phyloP scores from a whole-genome alignment of 2,113 vertebrate genomes.

The Clarias magur region DNA sequence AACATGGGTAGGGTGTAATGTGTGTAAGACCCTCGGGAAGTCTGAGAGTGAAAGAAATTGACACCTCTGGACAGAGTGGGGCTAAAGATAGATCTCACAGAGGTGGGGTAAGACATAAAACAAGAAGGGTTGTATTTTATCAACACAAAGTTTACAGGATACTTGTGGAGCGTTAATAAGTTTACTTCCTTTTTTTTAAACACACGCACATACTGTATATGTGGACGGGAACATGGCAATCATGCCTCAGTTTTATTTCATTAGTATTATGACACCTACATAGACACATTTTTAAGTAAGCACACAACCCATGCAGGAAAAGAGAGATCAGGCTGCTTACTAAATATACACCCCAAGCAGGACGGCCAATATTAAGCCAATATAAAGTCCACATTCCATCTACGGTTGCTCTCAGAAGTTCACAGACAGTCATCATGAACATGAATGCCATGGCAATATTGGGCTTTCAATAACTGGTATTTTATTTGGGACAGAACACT shows the following conservation, averaged over 20 bases:
- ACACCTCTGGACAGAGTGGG: constrained; percentile 61
- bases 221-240: not conserved
- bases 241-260: not conserved
- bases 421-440: too few relatives aligned
- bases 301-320: not conserved
- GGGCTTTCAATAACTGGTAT: too few relatives aligned
- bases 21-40: constrained; percentile 55
- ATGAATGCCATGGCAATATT: too few relatives aligned
- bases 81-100: constrained; percentile 74
- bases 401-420: too few relatives aligned
- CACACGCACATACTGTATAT: not conserved
- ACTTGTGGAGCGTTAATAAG: not conserved
- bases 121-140: constrained; percentile 13
- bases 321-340: not conserved
- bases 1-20: constrained; percentile 26
- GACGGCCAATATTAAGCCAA: not conserved
- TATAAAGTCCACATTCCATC: not conserved
- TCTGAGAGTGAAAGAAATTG: constrained; percentile 61
- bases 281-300: not conserved
- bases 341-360: not conserved
- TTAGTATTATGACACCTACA: not conserved
- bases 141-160: not conserved
- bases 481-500: too few relatives aligned
- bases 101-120: constrained; percentile 34
- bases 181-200: not conserved